Percentiles rank a stretch among this genome's conserved stretches.
phyloP scores from a whole-genome alignment of 2,113 vertebrate genomes.

The Nycticorax nycticorax region DNA sequence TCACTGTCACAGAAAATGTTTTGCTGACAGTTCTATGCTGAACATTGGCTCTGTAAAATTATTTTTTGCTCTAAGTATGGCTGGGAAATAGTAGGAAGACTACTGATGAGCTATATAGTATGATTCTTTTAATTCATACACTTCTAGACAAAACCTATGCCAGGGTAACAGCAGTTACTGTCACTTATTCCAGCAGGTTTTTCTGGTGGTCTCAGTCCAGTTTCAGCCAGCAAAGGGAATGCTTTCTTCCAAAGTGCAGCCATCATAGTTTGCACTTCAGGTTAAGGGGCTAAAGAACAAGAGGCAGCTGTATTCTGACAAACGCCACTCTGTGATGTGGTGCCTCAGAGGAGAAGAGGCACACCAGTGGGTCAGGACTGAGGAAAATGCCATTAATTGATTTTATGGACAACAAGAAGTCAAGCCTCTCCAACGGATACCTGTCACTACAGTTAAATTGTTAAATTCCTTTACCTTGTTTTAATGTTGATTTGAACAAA shows the following conservation, averaged over 20 bases:
- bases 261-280: not conserved
- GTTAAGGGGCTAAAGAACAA: not conserved
- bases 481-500: not conserved
- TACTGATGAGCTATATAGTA: not conserved
- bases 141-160: not conserved
- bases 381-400: fast-evolving
- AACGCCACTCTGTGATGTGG: not conserved
- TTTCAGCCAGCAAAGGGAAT: not conserved
- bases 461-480: not conserved
- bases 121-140: not conserved
- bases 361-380: not conserved
- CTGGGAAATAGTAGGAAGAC: not conserved
- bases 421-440: not conserved
- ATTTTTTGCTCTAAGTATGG: not conserved
- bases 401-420: not conserved
- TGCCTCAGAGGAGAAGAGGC: not conserved
- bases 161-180: not conserved
- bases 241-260: not conserved
- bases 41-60: not conserved
- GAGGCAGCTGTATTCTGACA: not conserved
- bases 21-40: not conserved
- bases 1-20: not conserved
- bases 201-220: not conserved
- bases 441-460: not conserved
- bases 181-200: not conserved